Evolutionary conservation across 1,140 invertebrate species (phyloP), one percentile per base, ranked within the genome.

Genomic region (Drosophila lacteicornis): DNA sequence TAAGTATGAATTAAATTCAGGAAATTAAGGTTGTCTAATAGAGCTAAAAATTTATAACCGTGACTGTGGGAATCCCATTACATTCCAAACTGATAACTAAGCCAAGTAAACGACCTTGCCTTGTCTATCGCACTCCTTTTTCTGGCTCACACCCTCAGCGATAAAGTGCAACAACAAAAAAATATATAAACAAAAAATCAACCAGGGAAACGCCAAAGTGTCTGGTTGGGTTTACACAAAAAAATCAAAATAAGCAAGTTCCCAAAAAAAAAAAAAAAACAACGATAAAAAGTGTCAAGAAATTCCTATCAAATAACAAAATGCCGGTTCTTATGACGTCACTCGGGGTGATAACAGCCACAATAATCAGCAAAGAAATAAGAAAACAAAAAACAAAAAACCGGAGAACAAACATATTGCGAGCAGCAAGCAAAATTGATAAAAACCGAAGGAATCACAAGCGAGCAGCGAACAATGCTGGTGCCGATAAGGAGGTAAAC

Each of bases 401-500:
- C 25, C 57, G 38, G 36, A 76, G 43, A 80, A 30, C 50, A 25
- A 75, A 80, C 82, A 84, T 80, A 84, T 80, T 85, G 81, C 77
- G 69, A 85, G 80, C 67, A 55, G 67, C 33, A 68, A 68, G 67
- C 40, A 68, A 55, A 62, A 77, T 50, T 77, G 82, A 84, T 84
- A 84, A 84, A 59, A 58, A 46, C 49, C 40, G 40, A 49, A 47
- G 25, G 55, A 74, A 55, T 61, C 71, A 63, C 36, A 49, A 53
- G 65, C 42, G 36, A 30, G 45, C 0, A 57, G 56, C 61, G 60
- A 78, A 88, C 73, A 84, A 90, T 81, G 65, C 57, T 55, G 58
- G 66, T 55, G 78, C 83, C 83, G 84, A 88, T 88, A 90, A 88
- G 84, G 79, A 80, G 83, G 85, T 88, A 87, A 87, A 84, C 59